A percentile compares a stretch with the other conserved stretches of the same genome.
Evolutionary conservation across 2,113 vertebrate genomes (phyloP).

Genomic region (Megaptera novaeangliae): DNA sequence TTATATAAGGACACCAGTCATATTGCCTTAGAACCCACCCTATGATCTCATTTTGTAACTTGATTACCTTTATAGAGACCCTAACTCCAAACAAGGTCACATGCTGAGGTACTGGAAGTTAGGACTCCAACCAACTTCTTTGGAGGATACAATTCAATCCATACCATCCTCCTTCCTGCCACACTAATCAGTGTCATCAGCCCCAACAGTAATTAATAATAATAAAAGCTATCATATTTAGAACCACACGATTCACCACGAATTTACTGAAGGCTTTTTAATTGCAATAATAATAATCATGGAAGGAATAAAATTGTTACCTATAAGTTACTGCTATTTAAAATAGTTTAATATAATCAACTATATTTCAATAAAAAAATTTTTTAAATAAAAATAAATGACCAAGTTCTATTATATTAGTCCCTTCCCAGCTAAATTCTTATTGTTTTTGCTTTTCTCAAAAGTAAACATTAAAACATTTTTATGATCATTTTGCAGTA

Average conservation of each 20-base stretch:
- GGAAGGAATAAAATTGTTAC: not conserved
- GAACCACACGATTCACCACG: not conserved
- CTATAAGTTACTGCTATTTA: not conserved
- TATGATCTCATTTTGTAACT: not conserved
- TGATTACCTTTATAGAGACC: not conserved
- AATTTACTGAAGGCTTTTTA: not conserved
- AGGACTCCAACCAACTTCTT: not conserved
- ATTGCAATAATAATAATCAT: not conserved
- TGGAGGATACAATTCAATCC: not conserved
- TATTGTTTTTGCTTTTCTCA: not conserved
- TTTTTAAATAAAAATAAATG: not conserved
- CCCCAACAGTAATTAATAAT: not conserved
- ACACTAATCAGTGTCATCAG: not conserved
- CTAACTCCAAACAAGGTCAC: not conserved
- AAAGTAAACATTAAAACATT: not conserved
- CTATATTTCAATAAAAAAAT: not conserved
- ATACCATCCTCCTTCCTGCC: not conserved
- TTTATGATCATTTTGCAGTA: not conserved
- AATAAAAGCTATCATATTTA: not conserved
- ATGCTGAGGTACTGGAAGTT: not conserved
- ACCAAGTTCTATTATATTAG: not conserved
- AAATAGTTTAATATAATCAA: not conserved
- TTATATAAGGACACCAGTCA: not conserved
- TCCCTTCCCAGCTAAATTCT: not conserved
- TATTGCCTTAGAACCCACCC: not conserved